These are phyloP conservation scores for Nebria brevicollis DNA, from an alignment of 2,888 invertebrate species.

Conservation along the genomic window DNA sequence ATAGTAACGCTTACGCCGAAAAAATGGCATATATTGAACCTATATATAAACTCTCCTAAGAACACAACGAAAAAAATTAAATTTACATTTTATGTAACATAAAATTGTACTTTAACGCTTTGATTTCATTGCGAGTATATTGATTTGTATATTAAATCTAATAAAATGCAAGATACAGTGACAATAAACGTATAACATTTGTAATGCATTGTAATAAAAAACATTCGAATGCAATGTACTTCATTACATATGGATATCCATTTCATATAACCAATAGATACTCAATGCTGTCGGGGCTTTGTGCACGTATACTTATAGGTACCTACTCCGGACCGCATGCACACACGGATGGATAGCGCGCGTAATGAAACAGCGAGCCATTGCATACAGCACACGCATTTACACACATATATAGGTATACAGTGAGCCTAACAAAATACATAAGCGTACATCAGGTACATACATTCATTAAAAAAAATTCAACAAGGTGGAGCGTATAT, in stretches of 20 bases:
- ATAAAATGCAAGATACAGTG: background rate
- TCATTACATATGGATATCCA: background rate
- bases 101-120: no score
- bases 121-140: no score
- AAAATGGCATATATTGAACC: no score
- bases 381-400: slow-evolving; percentile 34
- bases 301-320: background rate
- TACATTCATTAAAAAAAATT: background rate
- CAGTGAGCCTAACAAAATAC: background rate
- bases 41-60: no score
- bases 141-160: no score
- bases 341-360: slow-evolving; percentile 16
- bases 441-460: background rate
- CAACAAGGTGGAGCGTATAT: slow-evolving; percentile 17
- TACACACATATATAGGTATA: slow-evolving; percentile 20
- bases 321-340: background rate
- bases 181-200: background rate
- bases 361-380: slow-evolving; percentile 36
- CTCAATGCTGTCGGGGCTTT: background rate
- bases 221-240: no score
- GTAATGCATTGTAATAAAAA: background rate
- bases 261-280: background rate
- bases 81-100: no score
- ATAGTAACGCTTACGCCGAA: no score
- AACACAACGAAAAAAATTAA: no score